Evolutionary conservation across 2,888 invertebrate genomes (phyloP), one percentile per base, ranked within the genome.

Genomic region (Calephelis perditalis): DNA sequence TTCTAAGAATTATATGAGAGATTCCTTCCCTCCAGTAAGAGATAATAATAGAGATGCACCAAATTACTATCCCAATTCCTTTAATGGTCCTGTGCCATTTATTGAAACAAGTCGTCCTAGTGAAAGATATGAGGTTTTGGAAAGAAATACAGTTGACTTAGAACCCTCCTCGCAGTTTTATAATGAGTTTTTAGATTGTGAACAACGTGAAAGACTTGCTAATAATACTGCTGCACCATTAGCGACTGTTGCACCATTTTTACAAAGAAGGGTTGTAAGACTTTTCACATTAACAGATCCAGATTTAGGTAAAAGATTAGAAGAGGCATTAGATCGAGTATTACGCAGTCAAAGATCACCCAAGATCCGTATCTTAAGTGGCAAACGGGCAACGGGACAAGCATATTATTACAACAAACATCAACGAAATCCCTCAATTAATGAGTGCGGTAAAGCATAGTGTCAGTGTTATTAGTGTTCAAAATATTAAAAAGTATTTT

Each of bases 61-160:
- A 0, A 98, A 98, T 80, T 99, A 98, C 79, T 97, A 93, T 84
- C 98, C 98, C 0, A 99, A 99, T 87, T 97, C 97, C 61, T 99
- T 97, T 81, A 91, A 92, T 68, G 98, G 98, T 0, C 97, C 98
- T 0, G 91, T 93, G 64, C 92, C 92, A 36, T 92, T 92, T 70
- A 91, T 93, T 1, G 88, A 93, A 8, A 73, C 75, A n/a, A 73
- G 65, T 49, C 67, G 67, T 7, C 81, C 82, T 0, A 73, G 71
- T 7, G 70, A 75, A 10, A 69, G 68, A 59, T 47, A 76, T 0
- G 44, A 65, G 10, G 60, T 81, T 37, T 68, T 71, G 2, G 74
- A 82, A 49, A 74, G 71, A 12, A 73, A 70, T 47, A 74, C 80
- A 7, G 64, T 75, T 3, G 82, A 83, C 68, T 71, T 82, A 3